Conservation (phyloP, 1,140 invertebrate species). For the Drosophila sucinea region DNA sequence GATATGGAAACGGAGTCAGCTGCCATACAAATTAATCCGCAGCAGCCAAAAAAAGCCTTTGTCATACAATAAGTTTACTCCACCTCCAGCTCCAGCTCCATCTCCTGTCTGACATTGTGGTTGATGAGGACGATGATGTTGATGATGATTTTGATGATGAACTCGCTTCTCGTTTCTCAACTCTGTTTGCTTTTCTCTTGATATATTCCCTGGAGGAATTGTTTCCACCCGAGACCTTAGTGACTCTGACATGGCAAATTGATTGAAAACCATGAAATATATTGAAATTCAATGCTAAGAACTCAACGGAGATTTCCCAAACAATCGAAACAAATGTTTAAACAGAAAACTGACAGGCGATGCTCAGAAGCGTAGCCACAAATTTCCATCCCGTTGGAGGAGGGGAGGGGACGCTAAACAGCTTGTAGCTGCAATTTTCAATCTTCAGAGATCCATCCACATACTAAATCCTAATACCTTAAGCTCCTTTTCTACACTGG, state of each 20-base stretch:
- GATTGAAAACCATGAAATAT: conserved; percentile 79
- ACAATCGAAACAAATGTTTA: conserved; percentile 55
- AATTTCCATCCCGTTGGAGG: conserved; percentile 23
- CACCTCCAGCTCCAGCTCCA: background rate
- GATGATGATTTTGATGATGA: conserved; percentile 44
- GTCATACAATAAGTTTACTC: conserved; percentile 54
- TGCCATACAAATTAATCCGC: conserved; percentile 67
- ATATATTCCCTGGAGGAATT: conserved; percentile 62
- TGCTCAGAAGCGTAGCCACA: conserved; percentile 1
- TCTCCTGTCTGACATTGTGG: conserved; percentile 16
- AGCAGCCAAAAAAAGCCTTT: conserved; percentile 49
- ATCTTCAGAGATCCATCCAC: conserved; percentile 15
- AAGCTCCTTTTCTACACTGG: conserved; percentile 20
- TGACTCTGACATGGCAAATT: conserved; percentile 65
- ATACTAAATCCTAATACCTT: conserved; percentile 46
- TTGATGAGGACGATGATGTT: conserved; percentile 39
- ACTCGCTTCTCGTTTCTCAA: conserved; percentile 37
- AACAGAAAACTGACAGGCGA: conserved; percentile 33
- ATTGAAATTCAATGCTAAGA: conserved; percentile 75
- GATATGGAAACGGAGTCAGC: conserved; percentile 9
- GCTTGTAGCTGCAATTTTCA: conserved; percentile 30
- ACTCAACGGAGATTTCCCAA: conserved; percentile 16
- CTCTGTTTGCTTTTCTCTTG: conserved; percentile 69
- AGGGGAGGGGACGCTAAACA: background rate
- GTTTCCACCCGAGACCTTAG: conserved; percentile 29